Base-by-base conservation (phyloP, 1,140 invertebrate species). In the Hypothenemus hampei region DNA sequence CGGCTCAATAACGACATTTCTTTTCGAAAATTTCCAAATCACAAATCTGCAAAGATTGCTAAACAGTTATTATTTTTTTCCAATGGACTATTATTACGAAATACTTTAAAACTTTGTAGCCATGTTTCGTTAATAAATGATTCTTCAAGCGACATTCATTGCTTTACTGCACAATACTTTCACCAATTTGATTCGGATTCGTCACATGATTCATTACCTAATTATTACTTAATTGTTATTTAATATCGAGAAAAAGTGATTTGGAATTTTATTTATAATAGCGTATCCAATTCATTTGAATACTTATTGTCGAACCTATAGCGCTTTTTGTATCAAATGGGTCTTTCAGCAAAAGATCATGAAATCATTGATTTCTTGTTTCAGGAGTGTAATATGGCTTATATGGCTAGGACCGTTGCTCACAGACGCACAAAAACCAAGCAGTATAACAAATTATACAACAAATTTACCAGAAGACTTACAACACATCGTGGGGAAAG, bases 401-500 rank as follows among this genome's bases (percentile, higher is more conserved):
- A 21, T 49, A 40, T 49, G 36, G 16, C 22, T 57, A 3, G 10
- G 48, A 16, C 50, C 50, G n/a, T 7, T 44, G 8, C 40, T 53
- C 21, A 44, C 26, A 15, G 5, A 33, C 4, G 26, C 29, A 4
- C 39, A 49, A 57, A 39, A 36, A 10, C 6, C 44, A 4, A 44
- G 31, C 2, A 67, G 65, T 49, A 60, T 67, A 26, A 57, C 60
- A 13, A 8, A 18, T n/a, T 69, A 69, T 49, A 65, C 57, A 2
- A 58, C 54, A 37, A 35, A 40, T 23, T 36, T 69, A 22, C 67
- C 67, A n/a, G 48, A 57, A n/a, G 67, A 69, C 20, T 36, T 69
- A 3, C 55, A 52, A 46, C 24, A 39, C 15, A 57, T 48, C n/a
- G 67, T 66, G 3, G 23, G 45, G 19, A 57, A 44, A 19, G 65